Evolutionary conservation across 1,140 invertebrate genomes (phyloP), one percentile per base, ranked within the genome.

Genomic region (Pararge aegeria): DNA sequence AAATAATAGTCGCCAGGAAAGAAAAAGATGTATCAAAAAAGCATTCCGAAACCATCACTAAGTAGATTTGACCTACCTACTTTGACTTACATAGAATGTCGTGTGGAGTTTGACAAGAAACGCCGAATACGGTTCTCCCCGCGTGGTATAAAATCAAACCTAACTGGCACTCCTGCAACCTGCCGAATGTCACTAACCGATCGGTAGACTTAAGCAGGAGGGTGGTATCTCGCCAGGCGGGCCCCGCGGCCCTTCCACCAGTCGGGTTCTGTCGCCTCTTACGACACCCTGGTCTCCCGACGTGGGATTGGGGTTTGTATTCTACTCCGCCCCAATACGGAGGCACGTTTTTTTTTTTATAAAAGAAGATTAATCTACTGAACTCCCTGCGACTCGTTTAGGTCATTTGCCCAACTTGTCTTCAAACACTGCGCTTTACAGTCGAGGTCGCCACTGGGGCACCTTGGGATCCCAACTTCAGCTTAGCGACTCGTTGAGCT

Each of bases 291-390:
- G 42, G 30, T 64, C 12, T 30, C 51, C 51, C 62, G 62, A 51
- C 56, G 18, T 58, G 56, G 62, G 62, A 64, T 64, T 64, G 62
- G 62, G 62, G 62, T 27, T 18, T 15, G 56, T 64, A 64, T 64
- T 64, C 62, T 64, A 15, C 38, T 55, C 62, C 55, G 62, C 62
- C 62, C 62, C 55, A 62, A 62, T 62, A 62, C 60, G 54, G 60
- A 62, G 60, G 18, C 9, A 4, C 4, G 20, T 44, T 44, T 21
- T 19, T 6, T 55, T 12, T n/a, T 40, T 55, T 2, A 27, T 1
- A 40, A 42, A 2, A 6, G n/a, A n/a, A n/a, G n/a, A n/a, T n/a
- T n/a, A n/a, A n/a, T n/a, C n/a, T n/a, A n/a, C n/a, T n/a, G n/a
- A n/a, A n/a, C n/a, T n/a, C n/a, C n/a, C n/a, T n/a, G n/a, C n/a